Conservation (phyloP, 2,797 vertebrate species). For the Sparidentex hasta region DNA sequence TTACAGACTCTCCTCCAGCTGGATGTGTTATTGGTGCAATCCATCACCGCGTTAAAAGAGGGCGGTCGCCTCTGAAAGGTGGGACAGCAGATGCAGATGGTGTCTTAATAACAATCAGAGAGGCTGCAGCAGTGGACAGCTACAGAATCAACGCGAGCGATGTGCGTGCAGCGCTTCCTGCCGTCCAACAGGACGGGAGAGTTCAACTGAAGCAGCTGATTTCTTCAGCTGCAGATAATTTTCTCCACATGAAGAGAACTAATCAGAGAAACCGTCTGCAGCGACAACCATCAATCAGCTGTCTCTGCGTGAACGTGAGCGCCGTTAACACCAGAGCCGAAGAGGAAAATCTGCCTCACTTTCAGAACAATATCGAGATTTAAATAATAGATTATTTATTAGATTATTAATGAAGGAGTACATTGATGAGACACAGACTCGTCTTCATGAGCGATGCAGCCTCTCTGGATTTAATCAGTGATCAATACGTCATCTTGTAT, state of each 20-base stretch:
- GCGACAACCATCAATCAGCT: background rate
- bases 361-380: background rate
- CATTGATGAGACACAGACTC: background rate
- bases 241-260: background rate
- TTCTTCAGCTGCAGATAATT: background rate
- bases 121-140: background rate
- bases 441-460: background rate
- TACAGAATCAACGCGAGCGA: background rate
- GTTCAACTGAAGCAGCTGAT: background rate
- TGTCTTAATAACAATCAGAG: background rate
- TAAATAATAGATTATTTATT: too few species aligned
- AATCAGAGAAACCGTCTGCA: conserved; percentile 5
- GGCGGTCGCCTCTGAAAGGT: background rate
- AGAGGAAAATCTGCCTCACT: background rate
- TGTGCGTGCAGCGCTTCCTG: background rate
- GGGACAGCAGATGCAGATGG: background rate
- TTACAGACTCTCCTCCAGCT: background rate
- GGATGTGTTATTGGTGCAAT: background rate
- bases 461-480: background rate
- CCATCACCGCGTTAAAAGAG: background rate
- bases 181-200: background rate
- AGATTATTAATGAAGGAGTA: background rate
- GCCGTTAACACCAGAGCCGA: background rate
- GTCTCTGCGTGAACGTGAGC: background rate
- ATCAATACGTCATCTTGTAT: background rate